Percentiles rank a stretch among this genome's conserved stretches.
Evolutionary conservation across 1,140 invertebrate species (phyloP).

Genomic region (Drosophila sucinea): DNA sequence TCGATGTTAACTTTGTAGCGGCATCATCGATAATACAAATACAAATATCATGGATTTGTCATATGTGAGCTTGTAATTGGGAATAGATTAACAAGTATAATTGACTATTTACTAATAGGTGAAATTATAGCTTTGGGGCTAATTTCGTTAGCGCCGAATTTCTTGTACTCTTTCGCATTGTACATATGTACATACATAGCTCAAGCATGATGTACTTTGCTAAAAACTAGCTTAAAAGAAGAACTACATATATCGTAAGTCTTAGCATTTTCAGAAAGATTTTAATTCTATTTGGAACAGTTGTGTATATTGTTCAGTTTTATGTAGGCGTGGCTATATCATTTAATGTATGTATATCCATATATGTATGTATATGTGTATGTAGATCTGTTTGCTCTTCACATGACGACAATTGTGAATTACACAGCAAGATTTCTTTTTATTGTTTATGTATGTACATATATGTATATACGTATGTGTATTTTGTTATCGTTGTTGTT

Average conservation of each 20-base stretch:
- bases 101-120: slow-evolving; percentile 11
- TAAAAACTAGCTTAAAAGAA: too few relatives aligned
- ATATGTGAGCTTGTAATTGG: slow-evolving; percentile 26
- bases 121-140: too few relatives aligned
- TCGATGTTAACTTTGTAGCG: slow-evolving; percentile 53
- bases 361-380: slow-evolving; percentile 2
- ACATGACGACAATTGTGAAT: slow-evolving; percentile 67
- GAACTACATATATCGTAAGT: too few relatives aligned
- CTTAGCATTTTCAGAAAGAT: too few relatives aligned
- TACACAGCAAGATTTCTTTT: slow-evolving; percentile 51
- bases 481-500: slow-evolving; percentile 17
- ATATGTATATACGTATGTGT: slow-evolving; percentile 15
- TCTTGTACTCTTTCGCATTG: too few relatives aligned
- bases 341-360: background rate
- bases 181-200: slow-evolving; percentile 2
- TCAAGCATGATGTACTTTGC: background rate
- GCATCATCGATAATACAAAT: slow-evolving; percentile 18
- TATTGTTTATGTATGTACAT: slow-evolving; percentile 15
- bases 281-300: too few relatives aligned
- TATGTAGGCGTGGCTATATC: background rate
- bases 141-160: too few relatives aligned
- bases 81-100: slow-evolving; percentile 17
- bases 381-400: slow-evolving; percentile 56
- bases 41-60: slow-evolving; percentile 35
- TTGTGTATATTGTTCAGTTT: too few relatives aligned